phyloP scores from a whole-genome alignment of 1,140 invertebrate species.

The Lutraria rhynchaena region DNA sequence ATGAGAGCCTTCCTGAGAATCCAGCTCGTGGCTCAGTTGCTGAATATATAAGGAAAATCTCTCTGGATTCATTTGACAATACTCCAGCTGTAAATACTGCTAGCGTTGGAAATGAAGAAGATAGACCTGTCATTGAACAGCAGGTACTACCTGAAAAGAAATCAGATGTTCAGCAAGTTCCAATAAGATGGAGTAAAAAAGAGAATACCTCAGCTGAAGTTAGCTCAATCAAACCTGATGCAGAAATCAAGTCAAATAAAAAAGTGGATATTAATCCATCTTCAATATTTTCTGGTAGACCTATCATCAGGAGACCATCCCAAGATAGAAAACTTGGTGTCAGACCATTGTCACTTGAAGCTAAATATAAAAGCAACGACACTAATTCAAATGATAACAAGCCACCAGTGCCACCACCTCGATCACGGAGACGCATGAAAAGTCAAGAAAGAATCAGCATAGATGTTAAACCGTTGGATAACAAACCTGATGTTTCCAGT shows the following conservation, averaged over 20 bases:
- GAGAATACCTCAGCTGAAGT: too few species aligned
- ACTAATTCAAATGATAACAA: not conserved
- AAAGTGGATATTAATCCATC: constrained; percentile 27
- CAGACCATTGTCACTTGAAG: constrained; percentile 44
- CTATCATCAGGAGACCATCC: constrained; percentile 19
- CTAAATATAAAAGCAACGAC: not conserved
- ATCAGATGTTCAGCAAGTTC: too few species aligned
- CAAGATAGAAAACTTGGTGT: constrained; percentile 27
- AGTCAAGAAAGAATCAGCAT: constrained; percentile 21
- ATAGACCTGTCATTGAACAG: not conserved
- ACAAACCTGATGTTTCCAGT: constrained; percentile 9
- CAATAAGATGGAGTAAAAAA: too few species aligned
- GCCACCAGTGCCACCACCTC: constrained; percentile 9
- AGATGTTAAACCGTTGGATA: constrained; percentile 34
- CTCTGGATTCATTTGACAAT: constrained; percentile 8
- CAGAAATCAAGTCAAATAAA: not conserved
- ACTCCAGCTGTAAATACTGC: not conserved
- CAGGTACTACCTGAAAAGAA: not conserved
- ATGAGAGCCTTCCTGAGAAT: constrained; percentile 34
- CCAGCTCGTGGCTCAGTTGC: constrained; percentile 45
- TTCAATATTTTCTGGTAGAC: constrained; percentile 27
- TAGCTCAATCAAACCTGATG: not conserved
- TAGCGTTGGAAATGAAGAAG: not conserved
- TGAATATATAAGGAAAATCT: constrained; percentile 47
- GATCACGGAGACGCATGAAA: not conserved